Percentiles rank a stretch among this genome's conserved stretches.
Conservation (phyloP, 2,113 vertebrate species). For the Nicator chloris region DNA sequence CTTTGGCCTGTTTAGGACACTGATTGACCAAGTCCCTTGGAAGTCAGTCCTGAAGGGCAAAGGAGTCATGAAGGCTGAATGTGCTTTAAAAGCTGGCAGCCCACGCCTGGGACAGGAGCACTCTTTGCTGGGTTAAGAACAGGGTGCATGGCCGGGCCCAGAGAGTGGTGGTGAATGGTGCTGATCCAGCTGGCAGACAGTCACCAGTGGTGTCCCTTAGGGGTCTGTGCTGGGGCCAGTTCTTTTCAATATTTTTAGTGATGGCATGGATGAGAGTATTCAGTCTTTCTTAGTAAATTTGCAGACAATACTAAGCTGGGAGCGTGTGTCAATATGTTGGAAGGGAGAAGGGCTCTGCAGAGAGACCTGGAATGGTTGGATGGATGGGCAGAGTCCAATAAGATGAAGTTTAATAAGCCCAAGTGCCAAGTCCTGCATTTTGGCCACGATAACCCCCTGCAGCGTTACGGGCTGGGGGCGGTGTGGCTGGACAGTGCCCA, state of each 20-base stretch:
- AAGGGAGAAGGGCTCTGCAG: background rate
- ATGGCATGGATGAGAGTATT: background rate
- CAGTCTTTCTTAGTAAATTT: background rate
- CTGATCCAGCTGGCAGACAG: background rate
- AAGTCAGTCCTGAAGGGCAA: background rate
- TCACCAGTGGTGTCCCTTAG: background rate
- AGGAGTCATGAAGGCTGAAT: background rate
- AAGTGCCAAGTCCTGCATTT: background rate
- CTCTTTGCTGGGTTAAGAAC: background rate
- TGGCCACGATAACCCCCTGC: background rate
- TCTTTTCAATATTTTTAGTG: background rate
- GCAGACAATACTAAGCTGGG: background rate
- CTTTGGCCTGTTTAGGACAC: background rate
- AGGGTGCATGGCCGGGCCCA: background rate
- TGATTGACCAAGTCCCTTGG: background rate
- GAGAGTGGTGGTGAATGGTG: background rate
- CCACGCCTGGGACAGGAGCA: background rate
- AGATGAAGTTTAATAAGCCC: background rate
- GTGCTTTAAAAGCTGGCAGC: background rate
- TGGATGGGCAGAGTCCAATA: background rate
- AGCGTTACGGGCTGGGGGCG: accelerated
- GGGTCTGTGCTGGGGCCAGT: background rate
- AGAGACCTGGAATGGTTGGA: background rate
- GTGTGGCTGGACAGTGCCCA: background rate
- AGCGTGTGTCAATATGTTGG: background rate